These are phyloP conservation scores for Drosophila melanica DNA, from an alignment of 1,140 invertebrate genomes.

Conservation along the genomic window DNA sequence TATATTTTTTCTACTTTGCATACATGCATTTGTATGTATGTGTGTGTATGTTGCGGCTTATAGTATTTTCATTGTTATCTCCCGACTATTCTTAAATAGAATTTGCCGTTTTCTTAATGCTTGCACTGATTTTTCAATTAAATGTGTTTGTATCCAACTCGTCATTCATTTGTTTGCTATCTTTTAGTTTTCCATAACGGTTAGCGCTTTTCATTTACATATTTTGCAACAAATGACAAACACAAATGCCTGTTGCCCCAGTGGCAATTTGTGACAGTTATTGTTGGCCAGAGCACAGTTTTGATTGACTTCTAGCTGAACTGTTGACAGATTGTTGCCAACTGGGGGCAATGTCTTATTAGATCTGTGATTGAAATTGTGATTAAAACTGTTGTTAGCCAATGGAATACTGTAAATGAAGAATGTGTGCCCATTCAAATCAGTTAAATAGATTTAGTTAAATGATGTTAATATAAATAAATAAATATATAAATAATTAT, in stretches of 20 bases:
- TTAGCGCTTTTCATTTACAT: constrained; percentile 30
- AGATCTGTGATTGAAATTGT: constrained; percentile 39
- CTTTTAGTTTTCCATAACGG: constrained; percentile 65
- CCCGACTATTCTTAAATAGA: constrained; percentile 52
- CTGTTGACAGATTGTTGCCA: constrained; percentile 50
- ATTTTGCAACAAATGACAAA: constrained; percentile 40
- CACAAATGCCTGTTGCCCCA: constrained; percentile 47
- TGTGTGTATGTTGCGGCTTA: background rate
- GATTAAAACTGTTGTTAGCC: constrained; percentile 39
- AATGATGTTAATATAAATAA: background rate
- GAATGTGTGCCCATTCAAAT: background rate
- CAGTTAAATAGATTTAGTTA: constrained; percentile 1
- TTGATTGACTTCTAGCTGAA: constrained; percentile 66
- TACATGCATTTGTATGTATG: background rate
- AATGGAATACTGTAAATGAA: background rate
- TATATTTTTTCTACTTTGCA: constrained; percentile 27
- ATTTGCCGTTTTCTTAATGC: constrained; percentile 53
- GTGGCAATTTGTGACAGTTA: constrained; percentile 69
- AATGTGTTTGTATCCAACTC: constrained; percentile 46
- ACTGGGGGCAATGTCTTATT: constrained; percentile 18
- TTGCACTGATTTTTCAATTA: constrained; percentile 71
- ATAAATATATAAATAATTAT: background rate
- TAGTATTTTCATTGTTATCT: constrained; percentile 31
- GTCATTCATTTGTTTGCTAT: constrained; percentile 44
- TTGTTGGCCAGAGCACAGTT: constrained; percentile 58